Evolutionary conservation across 2,888 invertebrate genomes (phyloP), one percentile per base, ranked within the genome.

Genomic region (Tachina grossa): DNA sequence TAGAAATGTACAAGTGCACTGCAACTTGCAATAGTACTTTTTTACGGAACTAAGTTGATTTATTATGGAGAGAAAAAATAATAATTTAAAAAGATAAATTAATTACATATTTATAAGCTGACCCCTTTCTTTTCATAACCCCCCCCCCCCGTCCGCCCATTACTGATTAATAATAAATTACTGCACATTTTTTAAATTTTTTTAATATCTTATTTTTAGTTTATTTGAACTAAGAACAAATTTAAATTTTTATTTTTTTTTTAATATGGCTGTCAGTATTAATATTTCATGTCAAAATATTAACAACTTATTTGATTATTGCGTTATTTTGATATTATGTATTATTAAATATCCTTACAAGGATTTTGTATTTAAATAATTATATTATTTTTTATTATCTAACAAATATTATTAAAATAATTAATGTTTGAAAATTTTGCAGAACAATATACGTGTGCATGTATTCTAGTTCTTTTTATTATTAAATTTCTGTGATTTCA

Each of bases 261-360:
- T 55, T 61, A 13, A 31, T 22, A 31, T 31, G 31, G 0, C 31
- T 53, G 53, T 53, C 19, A 16, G 16, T 16, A 53, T 53, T 53
- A 53, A 16, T 53, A 53, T 72, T 59, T 63, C 22, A 47, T 61
- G 57, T 53, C 51, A 75, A 81, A 81, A 75, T 75, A 51, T 75
- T 75, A 75, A 81, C 81, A 81, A 74, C 43, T 51, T 59, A 72
- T 80, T 72, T 66, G 49, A 74, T 74, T 53, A 76, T 22, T 39
- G n/a, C 39, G 39, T 19, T 53, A 53, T 53, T 53, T 47, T 47
- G 11, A 19, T 19, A 53, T 10, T 63, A 49, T 41, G 31, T 45
- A 55, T 45, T 16, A 47, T 55, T 76, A 55, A 51, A 47, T 57
- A 57, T 47, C 39, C 51, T 41, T 22, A 49, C 59, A 51, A 78